phyloP scores from a whole-genome alignment of 64 coral and sea anemone genomes.

The Pachyseris speciosa region DNA sequence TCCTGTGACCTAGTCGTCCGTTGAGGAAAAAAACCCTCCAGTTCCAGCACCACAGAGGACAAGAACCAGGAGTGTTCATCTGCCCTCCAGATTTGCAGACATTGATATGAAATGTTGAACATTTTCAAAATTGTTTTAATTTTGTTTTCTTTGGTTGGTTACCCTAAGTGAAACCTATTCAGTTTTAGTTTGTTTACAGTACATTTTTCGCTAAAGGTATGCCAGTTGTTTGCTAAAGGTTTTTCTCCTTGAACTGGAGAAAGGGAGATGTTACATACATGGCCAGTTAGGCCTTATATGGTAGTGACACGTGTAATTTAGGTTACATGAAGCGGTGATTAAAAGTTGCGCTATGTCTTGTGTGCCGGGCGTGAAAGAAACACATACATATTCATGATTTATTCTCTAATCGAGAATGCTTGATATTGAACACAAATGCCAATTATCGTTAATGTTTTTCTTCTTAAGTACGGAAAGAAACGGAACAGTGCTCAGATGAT shows the following conservation, averaged over 20 bases:
- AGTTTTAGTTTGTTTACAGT: background rate
- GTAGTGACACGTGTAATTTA: background rate
- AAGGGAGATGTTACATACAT: background rate
- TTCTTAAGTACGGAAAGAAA: too few species aligned
- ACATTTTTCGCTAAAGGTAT: background rate
- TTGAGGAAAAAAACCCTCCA: background rate
- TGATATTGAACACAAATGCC: too few species aligned
- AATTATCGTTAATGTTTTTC: too few species aligned
- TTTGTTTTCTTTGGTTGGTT: too few species aligned
- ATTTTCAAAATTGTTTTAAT: background rate
- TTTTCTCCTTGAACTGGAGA: background rate
- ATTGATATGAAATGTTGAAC: conserved; percentile 47
- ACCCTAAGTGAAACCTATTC: too few species aligned
- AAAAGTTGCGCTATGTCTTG: background rate
- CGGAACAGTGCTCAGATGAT: background rate
- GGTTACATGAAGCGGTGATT: too few species aligned
- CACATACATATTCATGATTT: too few species aligned
- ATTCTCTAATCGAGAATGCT: too few species aligned
- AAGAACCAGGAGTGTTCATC: conserved; percentile 42
- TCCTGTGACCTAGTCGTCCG: background rate
- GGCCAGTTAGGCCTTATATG: background rate
- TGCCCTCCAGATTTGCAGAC: conserved; percentile 50
- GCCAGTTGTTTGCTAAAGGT: background rate
- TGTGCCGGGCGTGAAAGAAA: background rate
- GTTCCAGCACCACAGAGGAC: conserved; percentile 17